A percentile compares a stretch with the other conserved stretches of the same genome.
These are phyloP conservation scores for Hipposideros armiger DNA, from an alignment of 2,113 vertebrate species.

Conservation along the genomic window DNA sequence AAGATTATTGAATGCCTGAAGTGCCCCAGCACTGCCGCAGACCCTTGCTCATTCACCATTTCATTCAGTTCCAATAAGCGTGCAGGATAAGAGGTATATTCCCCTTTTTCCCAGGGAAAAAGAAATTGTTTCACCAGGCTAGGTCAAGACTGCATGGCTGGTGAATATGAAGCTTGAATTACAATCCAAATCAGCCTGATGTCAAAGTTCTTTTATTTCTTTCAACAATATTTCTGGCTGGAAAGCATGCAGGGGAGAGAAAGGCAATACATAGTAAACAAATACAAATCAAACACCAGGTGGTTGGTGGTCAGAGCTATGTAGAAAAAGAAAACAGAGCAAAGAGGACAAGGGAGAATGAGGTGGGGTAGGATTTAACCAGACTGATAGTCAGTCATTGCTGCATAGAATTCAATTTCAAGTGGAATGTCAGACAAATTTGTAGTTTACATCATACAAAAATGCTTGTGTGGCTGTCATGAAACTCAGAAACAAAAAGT, in stretches of 20 bases:
- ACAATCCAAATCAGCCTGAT: not conserved
- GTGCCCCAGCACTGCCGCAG: not conserved
- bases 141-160: not conserved
- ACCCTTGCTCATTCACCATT: not conserved
- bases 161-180: not conserved
- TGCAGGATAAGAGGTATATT: not conserved
- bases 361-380: not conserved
- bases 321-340: not conserved
- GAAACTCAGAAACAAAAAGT: slow-evolving; percentile 81
- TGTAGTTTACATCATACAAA: slow-evolving; percentile 85
- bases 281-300: not conserved
- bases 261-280: not conserved
- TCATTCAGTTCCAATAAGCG: not conserved
- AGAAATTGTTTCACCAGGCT: not conserved
- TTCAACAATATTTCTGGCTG: not conserved
- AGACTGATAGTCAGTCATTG: not conserved
- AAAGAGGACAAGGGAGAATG: not conserved
- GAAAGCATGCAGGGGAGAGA: not conserved
- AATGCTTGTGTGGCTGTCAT: slow-evolving; percentile 81
- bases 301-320: not conserved
- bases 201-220: slow-evolving; percentile 1
- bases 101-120: not conserved
- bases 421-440: slow-evolving; percentile 87
- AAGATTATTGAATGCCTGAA: not conserved
- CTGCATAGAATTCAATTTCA: not conserved